Conservation (phyloP, 2,888 invertebrate genomes). For the Monochamus alternatus region DNA sequence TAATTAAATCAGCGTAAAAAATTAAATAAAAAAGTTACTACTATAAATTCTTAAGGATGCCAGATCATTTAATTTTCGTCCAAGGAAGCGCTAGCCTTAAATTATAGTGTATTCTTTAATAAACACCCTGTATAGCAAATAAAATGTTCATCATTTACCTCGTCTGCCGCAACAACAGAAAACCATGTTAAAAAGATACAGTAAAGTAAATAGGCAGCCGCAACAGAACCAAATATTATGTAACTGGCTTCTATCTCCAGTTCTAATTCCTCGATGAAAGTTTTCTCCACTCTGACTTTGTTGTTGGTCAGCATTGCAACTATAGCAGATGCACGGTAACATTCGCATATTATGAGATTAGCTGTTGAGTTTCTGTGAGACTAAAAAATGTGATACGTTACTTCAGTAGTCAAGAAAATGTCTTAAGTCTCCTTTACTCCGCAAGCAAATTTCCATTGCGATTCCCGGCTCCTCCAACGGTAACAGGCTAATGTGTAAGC, state of each 20-base stretch:
- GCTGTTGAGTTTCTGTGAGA: conserved; percentile 24
- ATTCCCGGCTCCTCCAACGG: conserved; percentile 40
- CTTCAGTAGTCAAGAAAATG: background rate
- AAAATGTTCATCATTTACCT: conserved; percentile 38
- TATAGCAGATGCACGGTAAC: conserved; percentile 49
- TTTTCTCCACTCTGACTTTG: conserved; percentile 46
- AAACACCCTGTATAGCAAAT: background rate
- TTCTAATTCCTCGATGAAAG: conserved; percentile 42
- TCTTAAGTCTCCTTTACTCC: conserved; percentile 26
- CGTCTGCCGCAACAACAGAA: conserved; percentile 36
- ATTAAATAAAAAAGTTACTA: too few relatives aligned
- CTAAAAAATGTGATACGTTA: conserved; percentile 40
- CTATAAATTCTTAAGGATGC: too few relatives aligned
- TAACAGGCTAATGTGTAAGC: conserved; percentile 46
- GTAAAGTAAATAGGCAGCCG: conserved; percentile 49
- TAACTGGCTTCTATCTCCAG: conserved; percentile 52
- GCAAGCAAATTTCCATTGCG: conserved; percentile 49
- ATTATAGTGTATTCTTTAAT: too few relatives aligned
- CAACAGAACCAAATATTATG: conserved; percentile 52
- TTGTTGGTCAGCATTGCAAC: conserved; percentile 49
- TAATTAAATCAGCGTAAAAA: too few relatives aligned
- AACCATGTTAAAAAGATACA: conserved; percentile 44
- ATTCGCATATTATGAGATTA: conserved; percentile 48
- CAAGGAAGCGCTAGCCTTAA: too few relatives aligned
- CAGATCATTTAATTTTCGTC: too few relatives aligned